Evolutionary conservation across 2,888 invertebrate genomes (phyloP).

Genomic region (Pogonocherus hispidulus): DNA sequence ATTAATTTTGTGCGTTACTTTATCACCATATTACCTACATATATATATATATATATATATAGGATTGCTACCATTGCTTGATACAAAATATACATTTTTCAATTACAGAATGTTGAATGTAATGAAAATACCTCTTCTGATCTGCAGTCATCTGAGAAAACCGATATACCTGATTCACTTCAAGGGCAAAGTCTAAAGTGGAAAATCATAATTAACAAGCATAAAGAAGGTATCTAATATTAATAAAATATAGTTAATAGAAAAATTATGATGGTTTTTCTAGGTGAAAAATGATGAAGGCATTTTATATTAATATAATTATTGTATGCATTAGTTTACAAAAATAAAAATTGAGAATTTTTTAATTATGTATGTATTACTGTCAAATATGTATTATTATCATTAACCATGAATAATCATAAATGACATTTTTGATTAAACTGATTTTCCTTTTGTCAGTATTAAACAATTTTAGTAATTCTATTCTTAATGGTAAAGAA

Average conservation of each 20-base stretch:
- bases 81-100: neutral
- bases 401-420: neutral
- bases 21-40: too few species aligned
- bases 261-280: neutral
- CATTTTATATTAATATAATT: neutral
- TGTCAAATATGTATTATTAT: too few species aligned
- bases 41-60: too few species aligned
- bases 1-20: too few species aligned
- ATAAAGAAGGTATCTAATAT: slow-evolving; percentile 31
- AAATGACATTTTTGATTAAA: slow-evolving; percentile 17
- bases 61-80: too few species aligned
- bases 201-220: slow-evolving; percentile 55
- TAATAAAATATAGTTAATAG: neutral
- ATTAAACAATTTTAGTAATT: slow-evolving; percentile 5
- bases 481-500: neutral
- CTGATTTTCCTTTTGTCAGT: slow-evolving; percentile 3
- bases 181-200: slow-evolving; percentile 46
- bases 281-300: neutral
- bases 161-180: neutral
- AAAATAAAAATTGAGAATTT: slow-evolving; percentile 3
- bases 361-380: neutral
- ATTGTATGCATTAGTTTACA: slow-evolving; percentile 1
- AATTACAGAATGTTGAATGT: slow-evolving; percentile 14
- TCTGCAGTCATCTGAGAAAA: neutral
- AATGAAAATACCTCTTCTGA: neutral